A percentile compares a stretch with the other conserved stretches of the same genome.
Conservation (phyloP, 2,797 vertebrate species). For the Tangara arthus region DNA sequence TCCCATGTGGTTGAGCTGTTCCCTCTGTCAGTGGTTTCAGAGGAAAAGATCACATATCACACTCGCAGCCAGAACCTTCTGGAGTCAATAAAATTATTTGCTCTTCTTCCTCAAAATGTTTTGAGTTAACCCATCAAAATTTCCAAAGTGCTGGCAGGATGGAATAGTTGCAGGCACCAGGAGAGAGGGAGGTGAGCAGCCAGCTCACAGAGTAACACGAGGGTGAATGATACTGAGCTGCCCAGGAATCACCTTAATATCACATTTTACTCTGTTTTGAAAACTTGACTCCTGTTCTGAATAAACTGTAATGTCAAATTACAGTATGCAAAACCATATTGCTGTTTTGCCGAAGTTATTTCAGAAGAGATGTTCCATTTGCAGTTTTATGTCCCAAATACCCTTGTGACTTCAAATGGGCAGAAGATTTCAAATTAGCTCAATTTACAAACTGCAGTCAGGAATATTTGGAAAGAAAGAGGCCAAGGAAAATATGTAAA, state of each 20-base stretch:
- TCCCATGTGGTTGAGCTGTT: neutral
- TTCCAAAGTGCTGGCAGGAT: neutral
- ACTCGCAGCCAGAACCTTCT: neutral
- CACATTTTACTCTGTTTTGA: neutral
- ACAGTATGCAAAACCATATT: neutral
- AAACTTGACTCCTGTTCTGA: neutral
- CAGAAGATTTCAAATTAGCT: neutral
- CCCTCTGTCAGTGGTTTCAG: constrained; percentile 23
- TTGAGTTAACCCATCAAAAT: neutral
- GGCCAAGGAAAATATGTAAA: neutral
- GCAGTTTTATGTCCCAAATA: neutral
- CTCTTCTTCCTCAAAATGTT: neutral
- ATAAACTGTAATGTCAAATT: neutral
- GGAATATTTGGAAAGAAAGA: neutral
- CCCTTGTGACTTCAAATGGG: neutral
- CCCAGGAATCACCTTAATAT: neutral
- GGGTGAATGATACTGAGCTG: neutral
- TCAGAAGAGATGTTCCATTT: neutral
- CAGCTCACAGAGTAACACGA: rapidly evolving
- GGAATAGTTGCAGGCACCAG: neutral
- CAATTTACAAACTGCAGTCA: neutral
- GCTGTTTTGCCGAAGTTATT: neutral
- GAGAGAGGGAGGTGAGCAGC: neutral
- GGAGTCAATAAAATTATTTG: neutral
- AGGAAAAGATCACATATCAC: neutral